Conservation (phyloP, 2,888 invertebrate genomes). For the Sphinx pinastri region DNA sequence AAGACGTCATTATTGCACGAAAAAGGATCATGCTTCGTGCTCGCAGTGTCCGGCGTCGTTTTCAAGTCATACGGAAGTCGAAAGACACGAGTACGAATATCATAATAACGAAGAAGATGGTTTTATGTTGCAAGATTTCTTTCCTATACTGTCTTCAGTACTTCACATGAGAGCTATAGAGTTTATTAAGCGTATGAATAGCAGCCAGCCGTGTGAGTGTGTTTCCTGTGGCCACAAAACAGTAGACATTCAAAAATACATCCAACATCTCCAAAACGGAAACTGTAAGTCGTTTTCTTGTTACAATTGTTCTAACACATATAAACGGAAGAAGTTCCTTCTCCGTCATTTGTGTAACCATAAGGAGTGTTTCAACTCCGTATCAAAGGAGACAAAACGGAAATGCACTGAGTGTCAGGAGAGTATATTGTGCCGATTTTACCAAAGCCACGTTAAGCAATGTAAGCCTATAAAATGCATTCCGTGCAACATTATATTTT, state of each 20-base stretch:
- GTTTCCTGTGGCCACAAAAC: conserved; percentile 45
- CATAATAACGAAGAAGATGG: conserved; percentile 56
- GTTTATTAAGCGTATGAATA: conserved; percentile 45
- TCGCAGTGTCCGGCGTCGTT: conserved; percentile 56
- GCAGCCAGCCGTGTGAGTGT: conserved; percentile 46
- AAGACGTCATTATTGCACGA: conserved; percentile 47
- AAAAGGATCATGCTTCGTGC: conserved; percentile 46
- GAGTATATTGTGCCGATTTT: conserved; percentile 31
- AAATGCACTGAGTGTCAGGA: conserved; percentile 51
- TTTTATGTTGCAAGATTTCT: conserved; percentile 45
- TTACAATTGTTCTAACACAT: conserved; percentile 53
- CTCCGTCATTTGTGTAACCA: conserved; percentile 8
- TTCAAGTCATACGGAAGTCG: conserved; percentile 42
- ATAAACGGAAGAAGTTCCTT: conserved; percentile 42
- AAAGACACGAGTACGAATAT: conserved; percentile 40
- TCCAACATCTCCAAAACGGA: conserved; percentile 51
- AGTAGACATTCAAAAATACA: conserved; percentile 37
- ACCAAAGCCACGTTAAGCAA: conserved; percentile 42
- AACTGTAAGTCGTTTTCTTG: conserved; percentile 52
- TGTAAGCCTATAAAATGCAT: conserved; percentile 59
- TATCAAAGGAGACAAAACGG: not conserved
- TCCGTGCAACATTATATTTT: conserved; percentile 53
- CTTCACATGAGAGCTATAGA: conserved; percentile 54
- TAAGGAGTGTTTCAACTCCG: not conserved
- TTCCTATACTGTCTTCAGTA: conserved; percentile 53